These are phyloP conservation scores for Podarcis siculus DNA, from an alignment of 2,797 vertebrate genomes.

Conservation along the genomic window DNA sequence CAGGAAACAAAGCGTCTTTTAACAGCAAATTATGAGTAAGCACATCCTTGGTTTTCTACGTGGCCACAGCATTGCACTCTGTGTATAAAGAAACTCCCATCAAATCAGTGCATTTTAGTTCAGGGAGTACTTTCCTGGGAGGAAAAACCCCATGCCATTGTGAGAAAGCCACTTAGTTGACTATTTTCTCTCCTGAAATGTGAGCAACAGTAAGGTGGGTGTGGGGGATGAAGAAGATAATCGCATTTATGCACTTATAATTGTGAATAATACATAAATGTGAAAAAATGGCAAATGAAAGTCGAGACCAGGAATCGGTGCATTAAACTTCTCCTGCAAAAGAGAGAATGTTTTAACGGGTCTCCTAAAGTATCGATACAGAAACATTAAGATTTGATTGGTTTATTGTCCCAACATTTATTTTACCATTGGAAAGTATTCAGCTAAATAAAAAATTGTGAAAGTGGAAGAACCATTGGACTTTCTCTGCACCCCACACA, in stretches of 20 bases:
- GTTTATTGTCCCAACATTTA: too few relatives aligned
- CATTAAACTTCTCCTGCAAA: neutral
- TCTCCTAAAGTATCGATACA: constrained; percentile 10
- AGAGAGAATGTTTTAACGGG: neutral
- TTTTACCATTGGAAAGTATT: too few relatives aligned
- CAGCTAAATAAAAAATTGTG: too few relatives aligned
- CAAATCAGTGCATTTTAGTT: neutral
- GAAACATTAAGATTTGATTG: constrained; percentile 1
- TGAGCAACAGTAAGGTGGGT: neutral
- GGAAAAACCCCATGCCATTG: neutral
- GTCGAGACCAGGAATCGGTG: neutral
- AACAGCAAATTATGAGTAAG: constrained; percentile 94
- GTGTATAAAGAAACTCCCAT: neutral
- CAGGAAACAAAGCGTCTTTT: constrained; percentile 86
- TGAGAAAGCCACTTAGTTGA: neutral
- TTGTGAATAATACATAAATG: neutral
- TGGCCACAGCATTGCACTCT: neutral
- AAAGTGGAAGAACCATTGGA: too few relatives aligned
- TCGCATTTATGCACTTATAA: too few relatives aligned
- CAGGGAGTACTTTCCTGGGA: neutral
- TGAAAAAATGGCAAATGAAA: neutral
- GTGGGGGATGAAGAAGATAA: neutral
- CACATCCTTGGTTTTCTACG: neutral
- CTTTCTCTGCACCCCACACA: too few relatives aligned
- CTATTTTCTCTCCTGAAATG: neutral